These are phyloP conservation scores for Crax fasciolata DNA, from an alignment of 2,797 vertebrate species.

Conservation along the genomic window DNA sequence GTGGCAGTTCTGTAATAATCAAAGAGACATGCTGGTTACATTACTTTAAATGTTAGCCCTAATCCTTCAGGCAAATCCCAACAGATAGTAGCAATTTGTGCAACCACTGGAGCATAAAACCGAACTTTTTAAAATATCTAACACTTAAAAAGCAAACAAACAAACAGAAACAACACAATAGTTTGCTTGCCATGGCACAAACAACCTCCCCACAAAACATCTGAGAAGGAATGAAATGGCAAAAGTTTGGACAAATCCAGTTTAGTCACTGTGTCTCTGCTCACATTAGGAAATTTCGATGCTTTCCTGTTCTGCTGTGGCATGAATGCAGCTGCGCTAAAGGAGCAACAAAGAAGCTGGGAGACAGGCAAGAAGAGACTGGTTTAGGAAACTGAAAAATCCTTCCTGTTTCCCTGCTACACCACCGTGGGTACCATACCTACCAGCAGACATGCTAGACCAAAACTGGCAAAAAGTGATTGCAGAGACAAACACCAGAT, in stretches of 20 bases:
- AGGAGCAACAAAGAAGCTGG: not conserved
- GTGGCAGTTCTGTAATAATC: constrained; percentile 28
- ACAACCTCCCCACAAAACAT: constrained; percentile 30
- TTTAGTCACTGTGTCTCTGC: constrained; percentile 1
- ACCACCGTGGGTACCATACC: not conserved
- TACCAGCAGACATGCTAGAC: not conserved
- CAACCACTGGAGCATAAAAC: constrained; percentile 35
- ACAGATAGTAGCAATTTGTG: constrained; percentile 29
- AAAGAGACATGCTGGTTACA: constrained; percentile 1
- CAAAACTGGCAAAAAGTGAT: not conserved
- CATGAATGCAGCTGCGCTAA: not conserved
- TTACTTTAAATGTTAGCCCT: constrained; percentile 42
- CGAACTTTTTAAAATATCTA: constrained; percentile 28
- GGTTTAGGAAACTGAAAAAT: not conserved
- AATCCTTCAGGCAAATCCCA: constrained; percentile 56
- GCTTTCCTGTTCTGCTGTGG: not conserved
- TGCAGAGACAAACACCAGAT: not conserved
- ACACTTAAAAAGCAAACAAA: constrained; percentile 28
- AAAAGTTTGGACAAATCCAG: constrained; percentile 46
- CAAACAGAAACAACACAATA: constrained; percentile 7
- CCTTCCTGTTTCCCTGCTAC: not conserved
- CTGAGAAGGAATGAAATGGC: constrained; percentile 29
- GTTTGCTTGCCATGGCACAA: constrained; percentile 39
- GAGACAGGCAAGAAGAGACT: not conserved
- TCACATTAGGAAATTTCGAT: not conserved